Percentiles rank a stretch among this genome's conserved stretches.
Conservation (phyloP, 2,888 invertebrate species). For the Troides helena region DNA sequence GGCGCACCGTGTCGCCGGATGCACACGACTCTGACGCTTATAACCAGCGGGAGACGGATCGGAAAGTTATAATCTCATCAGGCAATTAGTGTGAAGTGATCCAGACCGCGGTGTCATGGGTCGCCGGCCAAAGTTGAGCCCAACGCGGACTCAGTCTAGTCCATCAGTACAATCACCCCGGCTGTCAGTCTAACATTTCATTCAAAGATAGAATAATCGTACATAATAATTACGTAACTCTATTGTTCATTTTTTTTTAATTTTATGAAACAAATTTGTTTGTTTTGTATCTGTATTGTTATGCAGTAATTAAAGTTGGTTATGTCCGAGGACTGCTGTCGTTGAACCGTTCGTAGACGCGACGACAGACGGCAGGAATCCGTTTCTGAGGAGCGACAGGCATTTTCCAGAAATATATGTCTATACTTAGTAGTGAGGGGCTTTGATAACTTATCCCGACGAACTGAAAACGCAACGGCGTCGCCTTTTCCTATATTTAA, state of each 20-base stretch:
- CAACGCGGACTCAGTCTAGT: constrained; percentile 15
- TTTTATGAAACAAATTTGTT: no score
- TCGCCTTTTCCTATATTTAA: no score
- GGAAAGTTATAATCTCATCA: constrained; percentile 42
- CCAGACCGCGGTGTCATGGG: constrained; percentile 57
- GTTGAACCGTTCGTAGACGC: constrained; percentile 23
- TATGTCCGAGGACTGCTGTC: constrained; percentile 3
- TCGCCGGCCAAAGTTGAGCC: constrained; percentile 33
- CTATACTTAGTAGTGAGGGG: constrained; percentile 30
- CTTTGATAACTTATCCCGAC: constrained; percentile 25
- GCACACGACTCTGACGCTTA: constrained; percentile 34
- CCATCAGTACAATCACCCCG: constrained; percentile 15
- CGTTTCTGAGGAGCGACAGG: constrained; percentile 27
- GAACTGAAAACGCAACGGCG: constrained; percentile 2
- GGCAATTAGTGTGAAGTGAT: constrained; percentile 57
- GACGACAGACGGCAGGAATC: constrained; percentile 29
- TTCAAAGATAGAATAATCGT: no score
- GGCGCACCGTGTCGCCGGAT: constrained; percentile 9
- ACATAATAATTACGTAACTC: no score
- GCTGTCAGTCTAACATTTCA: no score
- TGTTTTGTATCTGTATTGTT: no score
- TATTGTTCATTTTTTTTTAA: no score
- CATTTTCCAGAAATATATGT: constrained; percentile 31
- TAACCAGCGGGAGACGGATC: constrained; percentile 34
- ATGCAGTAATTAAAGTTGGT: no score